Conservation (phyloP, 64 coral and sea anemone species). For the Stichodactyla mertensii region DNA sequence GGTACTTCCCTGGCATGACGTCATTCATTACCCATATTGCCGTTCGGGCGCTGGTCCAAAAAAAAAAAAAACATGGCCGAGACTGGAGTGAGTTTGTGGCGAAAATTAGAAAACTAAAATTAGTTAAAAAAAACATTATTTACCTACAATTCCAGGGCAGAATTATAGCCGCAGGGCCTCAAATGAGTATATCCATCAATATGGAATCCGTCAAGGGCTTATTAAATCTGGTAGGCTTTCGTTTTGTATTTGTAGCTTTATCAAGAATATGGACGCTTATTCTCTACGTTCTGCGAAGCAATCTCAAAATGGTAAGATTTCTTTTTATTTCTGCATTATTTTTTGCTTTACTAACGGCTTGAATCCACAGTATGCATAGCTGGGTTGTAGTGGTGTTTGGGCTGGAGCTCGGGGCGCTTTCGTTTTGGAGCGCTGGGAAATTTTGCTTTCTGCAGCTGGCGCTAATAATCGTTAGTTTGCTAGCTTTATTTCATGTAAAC, state of each 20-base stretch:
- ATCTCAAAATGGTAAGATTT: constrained; percentile 49
- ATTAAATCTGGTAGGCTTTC: constrained; percentile 41
- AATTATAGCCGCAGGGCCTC: constrained; percentile 8
- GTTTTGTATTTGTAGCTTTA: constrained; percentile 50
- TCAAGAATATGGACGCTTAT: constrained; percentile 54
- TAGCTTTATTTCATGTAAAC: neutral
- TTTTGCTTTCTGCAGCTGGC: neutral
- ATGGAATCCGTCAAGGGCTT: constrained; percentile 57
- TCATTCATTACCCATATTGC: constrained; percentile 11
- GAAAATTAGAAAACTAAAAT: neutral
- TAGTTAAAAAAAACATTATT: neutral
- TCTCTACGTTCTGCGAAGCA: constrained; percentile 46
- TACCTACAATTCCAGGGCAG: neutral
- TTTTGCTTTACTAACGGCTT: neutral
- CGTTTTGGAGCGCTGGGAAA: neutral
- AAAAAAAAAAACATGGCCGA: constrained; percentile 23
- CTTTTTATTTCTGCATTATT: constrained; percentile 4
- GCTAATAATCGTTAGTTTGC: neutral
- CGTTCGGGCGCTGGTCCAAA: neutral
- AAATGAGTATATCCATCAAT: constrained; percentile 7
- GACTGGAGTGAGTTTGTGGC: neutral
- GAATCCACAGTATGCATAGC: neutral
- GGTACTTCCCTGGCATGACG: neutral
- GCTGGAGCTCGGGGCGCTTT: neutral
- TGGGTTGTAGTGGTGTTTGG: neutral